Conservation (phyloP, 2,888 invertebrate genomes). For the Andrena trimmerana region DNA sequence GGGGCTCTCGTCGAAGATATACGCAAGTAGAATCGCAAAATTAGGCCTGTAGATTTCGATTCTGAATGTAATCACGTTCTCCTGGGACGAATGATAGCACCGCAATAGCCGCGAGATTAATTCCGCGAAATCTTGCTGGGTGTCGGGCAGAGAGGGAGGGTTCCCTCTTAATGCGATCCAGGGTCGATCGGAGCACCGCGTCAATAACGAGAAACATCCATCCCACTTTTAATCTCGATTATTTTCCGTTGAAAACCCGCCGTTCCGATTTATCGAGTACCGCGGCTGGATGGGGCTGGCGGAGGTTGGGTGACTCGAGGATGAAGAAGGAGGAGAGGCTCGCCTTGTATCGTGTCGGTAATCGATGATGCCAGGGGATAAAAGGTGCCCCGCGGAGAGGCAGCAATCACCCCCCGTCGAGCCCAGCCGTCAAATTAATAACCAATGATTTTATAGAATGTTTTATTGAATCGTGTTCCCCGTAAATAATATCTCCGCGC, state of each 20-base stretch:
- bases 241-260: slow-evolving; percentile 39
- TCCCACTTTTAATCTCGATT: slow-evolving; percentile 33
- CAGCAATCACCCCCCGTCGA: slow-evolving; percentile 80
- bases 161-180: not conserved
- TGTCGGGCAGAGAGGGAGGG: not conserved
- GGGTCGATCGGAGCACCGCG: not conserved
- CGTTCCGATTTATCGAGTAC: slow-evolving; percentile 34
- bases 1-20: too few relatives aligned
- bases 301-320: slow-evolving; percentile 7
- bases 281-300: slow-evolving; percentile 10
- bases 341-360: slow-evolving; percentile 59
- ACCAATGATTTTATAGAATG: slow-evolving; percentile 84
- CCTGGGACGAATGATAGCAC: too few relatives aligned
- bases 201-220: slow-evolving; percentile 10
- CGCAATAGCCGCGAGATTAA: too few relatives aligned
- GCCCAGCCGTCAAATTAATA: slow-evolving; percentile 83
- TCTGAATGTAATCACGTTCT: too few relatives aligned
- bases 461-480: slow-evolving; percentile 82
- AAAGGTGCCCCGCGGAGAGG: slow-evolving; percentile 72
- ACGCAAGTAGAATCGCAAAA: too few relatives aligned
- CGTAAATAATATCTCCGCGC: slow-evolving; percentile 78
- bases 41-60: too few relatives aligned
- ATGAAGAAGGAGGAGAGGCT: slow-evolving; percentile 22
- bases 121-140: not conserved
- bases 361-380: slow-evolving; percentile 76